Base-by-base conservation (phyloP, 2,797 vertebrate genomes). In the Anguilla megastoma region DNA sequence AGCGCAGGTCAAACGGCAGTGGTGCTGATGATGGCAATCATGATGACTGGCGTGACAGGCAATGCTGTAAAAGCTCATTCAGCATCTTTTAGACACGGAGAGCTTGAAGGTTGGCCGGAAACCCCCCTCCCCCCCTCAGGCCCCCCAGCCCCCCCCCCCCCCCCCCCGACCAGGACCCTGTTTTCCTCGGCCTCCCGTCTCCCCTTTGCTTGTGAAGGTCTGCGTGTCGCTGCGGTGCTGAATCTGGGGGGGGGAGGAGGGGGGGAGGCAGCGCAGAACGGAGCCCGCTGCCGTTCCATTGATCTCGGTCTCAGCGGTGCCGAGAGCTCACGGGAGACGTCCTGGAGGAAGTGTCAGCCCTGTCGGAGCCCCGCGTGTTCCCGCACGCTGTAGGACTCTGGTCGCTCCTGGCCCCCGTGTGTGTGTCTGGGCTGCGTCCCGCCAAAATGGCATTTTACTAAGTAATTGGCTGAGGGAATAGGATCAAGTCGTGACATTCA, bases 381-480 rank as follows among this genome's bases (percentile, higher is more conserved):
- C 60, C 66, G 4, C 66, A 86, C 8, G 66, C 45, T 1, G 79
- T 12, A n/a, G 21, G 45, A 48, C 45, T 21, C 18, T 1, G 74
- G 30, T 79, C 74, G 18, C 36, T 79, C 14, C 7, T 2, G 36
- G 2, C 27, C 69, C 79, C 7, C 24, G 63, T 27, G 63, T 66
- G 27, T 52, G 24, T n/a, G 63, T 30, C 50, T 52, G 45, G 21
- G 21, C 45, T 41, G 30, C n/a, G 12, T 86, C 48, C 60, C 41
- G 16, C 63, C 21, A 48, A 82, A 86, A 86, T 86, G 66, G 18
- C 66, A 74, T 86, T 71, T 86, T 86, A 66, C 84, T 14, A 50
- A 86, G 52, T 86, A 86, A 86, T 86, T 86, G 85, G 85, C 85
- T 52, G 66, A 86, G 85, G 41, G 63, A 86, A 74, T 74, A 52